Percentiles rank a stretch among this genome's conserved stretches.
Evolutionary conservation across 2,888 invertebrate genomes (phyloP).

Genomic region (Blastobasis adustella): DNA sequence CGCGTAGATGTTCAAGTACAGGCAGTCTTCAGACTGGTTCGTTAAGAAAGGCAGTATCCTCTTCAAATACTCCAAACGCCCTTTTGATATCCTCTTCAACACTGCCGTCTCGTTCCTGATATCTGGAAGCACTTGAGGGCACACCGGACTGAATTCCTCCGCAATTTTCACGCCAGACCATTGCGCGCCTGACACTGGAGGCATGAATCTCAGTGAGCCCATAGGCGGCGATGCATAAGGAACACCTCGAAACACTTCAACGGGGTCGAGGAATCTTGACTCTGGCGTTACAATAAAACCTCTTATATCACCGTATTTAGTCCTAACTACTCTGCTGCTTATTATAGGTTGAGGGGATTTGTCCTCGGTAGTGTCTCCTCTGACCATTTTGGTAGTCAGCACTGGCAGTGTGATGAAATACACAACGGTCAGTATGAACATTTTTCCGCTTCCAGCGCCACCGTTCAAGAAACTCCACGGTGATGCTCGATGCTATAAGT

Average conservation of each 20-base stretch:
- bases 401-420: conserved; percentile 70
- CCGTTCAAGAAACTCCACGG: conserved; percentile 41
- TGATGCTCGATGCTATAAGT: conserved; percentile 58
- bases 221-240: conserved; percentile 96
- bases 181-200: conserved; percentile 93
- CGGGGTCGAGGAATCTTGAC: conserved; percentile 87
- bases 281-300: conserved; percentile 90
- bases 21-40: conserved; percentile 97
- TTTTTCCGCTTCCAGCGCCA: conserved; percentile 58
- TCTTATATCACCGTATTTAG: conserved; percentile 90
- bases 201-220: conserved; percentile 94
- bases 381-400: conserved; percentile 57
- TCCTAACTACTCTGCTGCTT: conserved; percentile 88
- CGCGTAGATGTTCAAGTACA: conserved; percentile 97
- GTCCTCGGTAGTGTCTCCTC: conserved; percentile 67
- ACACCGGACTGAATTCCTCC: conserved; percentile 91
- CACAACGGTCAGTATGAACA: conserved; percentile 59
- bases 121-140: conserved; percentile 93
- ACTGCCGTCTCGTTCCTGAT: conserved; percentile 89
- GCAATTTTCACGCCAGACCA: conserved; percentile 94
- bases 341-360: conserved; percentile 69
- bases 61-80: conserved; percentile 90
- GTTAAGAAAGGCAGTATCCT: conserved; percentile 89
- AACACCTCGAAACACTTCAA: conserved; percentile 94
- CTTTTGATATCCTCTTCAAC: conserved; percentile 89